A percentile compares a stretch with the other conserved stretches of the same genome.
Conservation (phyloP, 2,797 vertebrate species). For the Choloepus didactylus region DNA sequence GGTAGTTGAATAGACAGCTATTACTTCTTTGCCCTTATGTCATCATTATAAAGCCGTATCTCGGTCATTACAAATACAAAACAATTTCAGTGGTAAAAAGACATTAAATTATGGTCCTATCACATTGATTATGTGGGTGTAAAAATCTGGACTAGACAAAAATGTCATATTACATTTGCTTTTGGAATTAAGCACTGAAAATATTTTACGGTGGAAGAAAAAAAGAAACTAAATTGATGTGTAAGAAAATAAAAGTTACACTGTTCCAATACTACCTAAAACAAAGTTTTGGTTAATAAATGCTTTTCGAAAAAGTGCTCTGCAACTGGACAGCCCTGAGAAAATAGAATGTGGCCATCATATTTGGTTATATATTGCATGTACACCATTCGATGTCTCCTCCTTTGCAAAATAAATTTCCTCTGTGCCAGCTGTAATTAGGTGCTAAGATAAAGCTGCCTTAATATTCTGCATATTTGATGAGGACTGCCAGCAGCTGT, state of each 20-base stretch:
- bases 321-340: slow-evolving; percentile 47
- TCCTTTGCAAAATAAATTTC: slow-evolving; percentile 82
- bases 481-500: slow-evolving; percentile 84
- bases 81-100: slow-evolving; percentile 1
- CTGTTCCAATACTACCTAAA: slow-evolving; percentile 42
- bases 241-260: slow-evolving; percentile 38
- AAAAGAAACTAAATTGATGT: neutral
- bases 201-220: slow-evolving; percentile 57
- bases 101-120: neutral
- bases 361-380: slow-evolving; percentile 77
- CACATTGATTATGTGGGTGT: neutral
- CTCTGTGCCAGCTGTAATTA: slow-evolving; percentile 82
- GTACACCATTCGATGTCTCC: slow-evolving; percentile 73
- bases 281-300: slow-evolving; percentile 70
- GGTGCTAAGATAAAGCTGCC: slow-evolving; percentile 79
- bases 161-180: slow-evolving; percentile 54
- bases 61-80: slow-evolving; percentile 62
- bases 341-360: slow-evolving; percentile 67
- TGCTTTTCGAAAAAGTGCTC: slow-evolving; percentile 37
- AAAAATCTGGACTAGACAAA: slow-evolving; percentile 31
- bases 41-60: slow-evolving; percentile 33
- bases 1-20: neutral
- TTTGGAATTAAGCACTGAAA: slow-evolving; percentile 34
- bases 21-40: neutral
- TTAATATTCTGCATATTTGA: slow-evolving; percentile 84